Evolutionary conservation across 2,888 invertebrate species (phyloP), one percentile per base, ranked within the genome.

Genomic region (Lochmaea capreae): DNA sequence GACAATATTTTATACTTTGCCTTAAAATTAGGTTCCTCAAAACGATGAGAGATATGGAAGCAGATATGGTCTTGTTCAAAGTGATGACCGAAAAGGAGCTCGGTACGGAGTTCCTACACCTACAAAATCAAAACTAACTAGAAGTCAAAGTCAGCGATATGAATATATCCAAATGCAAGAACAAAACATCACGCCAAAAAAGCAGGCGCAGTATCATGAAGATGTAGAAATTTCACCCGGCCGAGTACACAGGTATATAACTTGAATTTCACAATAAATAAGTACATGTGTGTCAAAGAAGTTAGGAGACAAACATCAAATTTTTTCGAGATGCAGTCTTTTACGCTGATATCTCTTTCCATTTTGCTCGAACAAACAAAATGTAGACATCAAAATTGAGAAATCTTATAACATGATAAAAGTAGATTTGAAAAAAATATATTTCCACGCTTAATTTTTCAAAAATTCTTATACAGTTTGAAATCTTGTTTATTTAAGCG

Each of bases 81-180:
- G 10, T 18, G 85, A 88, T 16, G 84, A 79, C 65, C 86, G 87
- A 72, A 88, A 81, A 43, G 79, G 80, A 68, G 81, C 85, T 22
- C 79, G 85, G 54, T 78, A 80, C 72, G 75, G 76, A 67, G 49
- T 69, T 46, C 69, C 72, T 4, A 74, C 80, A 0, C 84, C 84
- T 87, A 87, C 67, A 86, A 88, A 68, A 65, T 22, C 71, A 12
- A 76, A 76, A 22, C 54, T 74, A 11, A 54, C 61, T 1, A 59
- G 75, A 46, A 77, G 69, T 46, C 76, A 73, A 57, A 80, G 69
- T 39, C 79, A 78, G 72, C 85, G 91, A 74, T 91, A 91, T 74
- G 91, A 91, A 84, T 88, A 90, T 16, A 90, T 91, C 12, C 87
- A 88, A 67, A 89, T 89, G 83, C 88, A 90, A 78, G 82, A 84